These are phyloP conservation scores for Chiloscyllium plagiosum DNA, from an alignment of 2,113 vertebrate genomes.

Conservation along the genomic window DNA sequence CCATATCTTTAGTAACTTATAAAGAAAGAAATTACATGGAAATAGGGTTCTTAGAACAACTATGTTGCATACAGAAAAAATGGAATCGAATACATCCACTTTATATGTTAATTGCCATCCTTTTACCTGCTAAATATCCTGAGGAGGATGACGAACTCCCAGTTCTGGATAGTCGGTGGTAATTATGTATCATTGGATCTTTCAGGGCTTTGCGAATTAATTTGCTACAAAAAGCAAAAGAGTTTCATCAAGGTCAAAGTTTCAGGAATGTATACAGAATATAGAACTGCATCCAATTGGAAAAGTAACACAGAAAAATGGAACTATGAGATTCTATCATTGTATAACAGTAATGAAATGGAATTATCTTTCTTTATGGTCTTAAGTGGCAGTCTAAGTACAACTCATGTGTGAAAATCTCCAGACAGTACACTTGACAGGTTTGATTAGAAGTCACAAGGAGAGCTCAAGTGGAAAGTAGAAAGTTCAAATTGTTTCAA, in stretches of 20 bases:
- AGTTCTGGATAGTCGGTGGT: conserved; percentile 42
- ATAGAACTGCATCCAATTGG: not conserved
- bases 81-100: fast-evolving
- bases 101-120: not conserved
- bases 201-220: conserved; percentile 45
- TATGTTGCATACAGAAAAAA: not conserved
- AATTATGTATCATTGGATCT: conserved; percentile 50
- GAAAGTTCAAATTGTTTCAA: not conserved
- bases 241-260: fast-evolving
- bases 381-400: not conserved
- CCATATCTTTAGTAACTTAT: conserved; percentile 50
- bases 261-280: too few relatives aligned
- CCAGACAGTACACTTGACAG: not conserved
- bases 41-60: not conserved
- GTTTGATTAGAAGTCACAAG: too few relatives aligned
- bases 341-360: not conserved
- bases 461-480: not conserved
- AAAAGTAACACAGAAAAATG: too few relatives aligned
- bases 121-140: conserved; percentile 53
- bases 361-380: not conserved
- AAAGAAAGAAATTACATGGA: conserved; percentile 38
- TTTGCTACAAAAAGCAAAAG: conserved; percentile 42
- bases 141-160: conserved; percentile 52
- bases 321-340: too few relatives aligned
- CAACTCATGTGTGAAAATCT: not conserved